phyloP scores from a whole-genome alignment of 2,888 invertebrate genomes.

The Marasmarcha lunaedactyla region DNA sequence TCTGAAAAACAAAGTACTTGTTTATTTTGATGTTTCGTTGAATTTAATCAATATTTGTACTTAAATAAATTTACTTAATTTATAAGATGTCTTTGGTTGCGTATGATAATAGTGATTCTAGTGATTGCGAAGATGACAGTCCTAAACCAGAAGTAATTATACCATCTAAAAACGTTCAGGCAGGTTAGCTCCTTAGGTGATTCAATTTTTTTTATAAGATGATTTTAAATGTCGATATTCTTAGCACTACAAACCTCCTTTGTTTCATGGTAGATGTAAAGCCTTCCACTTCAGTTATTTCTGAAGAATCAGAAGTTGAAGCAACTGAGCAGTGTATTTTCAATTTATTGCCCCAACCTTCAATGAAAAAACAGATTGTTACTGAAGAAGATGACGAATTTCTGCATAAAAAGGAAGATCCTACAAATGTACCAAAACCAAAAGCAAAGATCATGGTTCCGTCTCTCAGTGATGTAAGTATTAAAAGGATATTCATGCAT shows the following conservation, averaged over 20 bases:
- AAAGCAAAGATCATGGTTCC: conserved; percentile 78
- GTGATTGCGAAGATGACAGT: conserved; percentile 45
- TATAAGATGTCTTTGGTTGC: conserved; percentile 74
- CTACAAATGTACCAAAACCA: conserved; percentile 36
- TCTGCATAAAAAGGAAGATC: conserved; percentile 67
- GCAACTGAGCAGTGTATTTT: conserved; percentile 28
- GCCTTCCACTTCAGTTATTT: too few species aligned
- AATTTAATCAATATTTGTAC: too few species aligned
- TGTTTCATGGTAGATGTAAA: too few species aligned
- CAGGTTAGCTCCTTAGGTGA: too few species aligned
- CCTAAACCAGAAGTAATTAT: too few species aligned
- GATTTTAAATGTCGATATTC: too few species aligned
- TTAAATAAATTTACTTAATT: too few species aligned
- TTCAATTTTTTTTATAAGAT: too few species aligned
- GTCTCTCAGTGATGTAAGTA: conserved; percentile 72
- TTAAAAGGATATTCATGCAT: background rate
- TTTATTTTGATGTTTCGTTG: too few species aligned
- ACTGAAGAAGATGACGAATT: conserved; percentile 75
- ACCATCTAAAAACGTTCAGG: too few species aligned
- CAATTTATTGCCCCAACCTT: conserved; percentile 62
- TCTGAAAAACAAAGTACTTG: too few species aligned
- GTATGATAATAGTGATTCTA: conserved; percentile 68
- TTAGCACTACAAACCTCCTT: too few species aligned
- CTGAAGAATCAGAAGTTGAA: conserved; percentile 6
- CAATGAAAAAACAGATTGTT: conserved; percentile 28